These are phyloP conservation scores for Anhinga rufa DNA, from an alignment of 2,113 vertebrate species.

Conservation along the genomic window DNA sequence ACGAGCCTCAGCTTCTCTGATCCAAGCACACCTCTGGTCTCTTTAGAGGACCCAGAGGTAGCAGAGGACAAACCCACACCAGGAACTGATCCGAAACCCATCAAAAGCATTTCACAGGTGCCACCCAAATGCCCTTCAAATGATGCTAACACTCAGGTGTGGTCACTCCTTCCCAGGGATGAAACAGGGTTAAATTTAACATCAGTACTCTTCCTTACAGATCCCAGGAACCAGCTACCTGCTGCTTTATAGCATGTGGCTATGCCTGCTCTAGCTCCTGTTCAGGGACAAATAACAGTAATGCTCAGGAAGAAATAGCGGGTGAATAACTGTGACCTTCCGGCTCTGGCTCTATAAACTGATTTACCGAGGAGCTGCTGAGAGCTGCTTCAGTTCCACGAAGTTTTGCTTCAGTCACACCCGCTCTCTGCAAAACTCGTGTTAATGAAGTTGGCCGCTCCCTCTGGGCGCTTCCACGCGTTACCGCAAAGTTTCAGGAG, in stretches of 20 bases:
- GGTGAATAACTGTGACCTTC: not conserved
- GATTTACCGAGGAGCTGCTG: not conserved
- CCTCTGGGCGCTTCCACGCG: fast-evolving
- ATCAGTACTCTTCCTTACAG: not conserved
- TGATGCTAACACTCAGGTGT: not conserved
- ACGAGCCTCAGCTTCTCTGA: not conserved
- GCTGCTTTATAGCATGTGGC: not conserved
- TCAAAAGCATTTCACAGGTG: not conserved
- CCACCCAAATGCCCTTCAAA: not conserved
- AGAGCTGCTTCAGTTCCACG: not conserved
- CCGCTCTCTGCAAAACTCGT: not conserved
- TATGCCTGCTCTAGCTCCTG: not conserved
- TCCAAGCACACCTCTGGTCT: not conserved
- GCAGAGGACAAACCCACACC: not conserved
- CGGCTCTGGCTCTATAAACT: not conserved
- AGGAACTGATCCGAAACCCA: not conserved
- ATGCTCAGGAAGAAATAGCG: not conserved
- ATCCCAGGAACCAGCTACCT: not conserved
- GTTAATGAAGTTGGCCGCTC: not conserved
- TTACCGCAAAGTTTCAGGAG: not conserved
- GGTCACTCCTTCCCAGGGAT: not conserved
- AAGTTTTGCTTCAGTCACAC: not conserved
- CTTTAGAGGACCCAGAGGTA: not conserved
- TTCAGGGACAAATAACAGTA: not conserved
- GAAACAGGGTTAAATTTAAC: not conserved